Conservation (phyloP, 2,888 invertebrate species). For the Cheilosia vulpina region DNA sequence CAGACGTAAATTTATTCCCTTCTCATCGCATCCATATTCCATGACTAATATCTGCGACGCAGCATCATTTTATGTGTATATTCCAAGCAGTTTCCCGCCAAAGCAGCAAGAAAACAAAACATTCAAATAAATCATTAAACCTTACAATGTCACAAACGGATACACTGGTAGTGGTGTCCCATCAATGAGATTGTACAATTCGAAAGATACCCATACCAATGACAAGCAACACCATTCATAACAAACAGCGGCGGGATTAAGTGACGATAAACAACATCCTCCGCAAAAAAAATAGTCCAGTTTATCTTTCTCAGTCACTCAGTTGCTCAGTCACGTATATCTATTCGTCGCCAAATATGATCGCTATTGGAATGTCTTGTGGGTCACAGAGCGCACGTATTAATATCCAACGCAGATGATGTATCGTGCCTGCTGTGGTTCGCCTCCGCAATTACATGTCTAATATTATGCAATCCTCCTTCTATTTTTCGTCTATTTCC, state of each 20-base stretch:
- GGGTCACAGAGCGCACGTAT: neutral
- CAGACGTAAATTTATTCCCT: no score
- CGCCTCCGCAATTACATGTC: constrained; percentile 51
- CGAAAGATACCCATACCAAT: constrained; percentile 3
- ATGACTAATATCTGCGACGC: constrained; percentile 16
- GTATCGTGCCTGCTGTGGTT: constrained; percentile 28
- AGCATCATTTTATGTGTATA: neutral
- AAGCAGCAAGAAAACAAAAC: neutral
- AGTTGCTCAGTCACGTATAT: constrained; percentile 10
- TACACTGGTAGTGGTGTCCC: neutral
- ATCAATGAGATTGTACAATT: constrained; percentile 34
- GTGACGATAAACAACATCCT: constrained; percentile 63
- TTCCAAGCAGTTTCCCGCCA: constrained; percentile 33
- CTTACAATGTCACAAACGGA: constrained; percentile 10
- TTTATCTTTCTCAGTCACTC: constrained; percentile 30
- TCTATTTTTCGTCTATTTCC: constrained; percentile 14
- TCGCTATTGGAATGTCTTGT: constrained; percentile 46
- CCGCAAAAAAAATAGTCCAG: constrained; percentile 46
- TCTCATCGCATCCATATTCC: neutral
- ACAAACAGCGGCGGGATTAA: constrained; percentile 34
- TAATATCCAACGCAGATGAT: constrained; percentile 40
- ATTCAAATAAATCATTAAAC: constrained; percentile 32
- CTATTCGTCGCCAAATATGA: constrained; percentile 18
- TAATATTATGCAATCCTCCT: constrained; percentile 52
- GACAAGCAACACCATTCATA: constrained; percentile 31